A percentile compares a stretch with the other conserved stretches of the same genome.
Evolutionary conservation across 2,113 vertebrate genomes (phyloP).

Genomic region (Gasterosteus nipponicus): DNA sequence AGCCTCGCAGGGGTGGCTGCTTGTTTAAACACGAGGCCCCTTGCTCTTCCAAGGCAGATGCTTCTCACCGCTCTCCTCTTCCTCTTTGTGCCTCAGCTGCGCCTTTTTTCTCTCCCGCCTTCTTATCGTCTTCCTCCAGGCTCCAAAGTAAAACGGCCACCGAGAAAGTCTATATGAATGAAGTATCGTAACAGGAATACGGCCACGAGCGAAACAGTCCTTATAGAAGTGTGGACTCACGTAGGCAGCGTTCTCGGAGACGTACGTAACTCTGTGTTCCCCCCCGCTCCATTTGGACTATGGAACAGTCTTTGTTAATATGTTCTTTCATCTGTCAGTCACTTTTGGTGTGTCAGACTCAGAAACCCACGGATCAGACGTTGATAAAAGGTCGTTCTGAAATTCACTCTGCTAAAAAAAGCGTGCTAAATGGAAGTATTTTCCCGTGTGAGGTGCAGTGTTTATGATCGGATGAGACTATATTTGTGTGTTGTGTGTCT

Average conservation of each 20-base stretch:
- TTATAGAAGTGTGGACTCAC: neutral
- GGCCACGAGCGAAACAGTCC: neutral
- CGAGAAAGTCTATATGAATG: slow-evolving; percentile 6
- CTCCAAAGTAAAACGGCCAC: neutral
- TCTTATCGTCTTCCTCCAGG: slow-evolving; percentile 53
- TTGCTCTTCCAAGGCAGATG: slow-evolving; percentile 16
- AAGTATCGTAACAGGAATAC: neutral
- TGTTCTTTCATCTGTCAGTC: neutral
- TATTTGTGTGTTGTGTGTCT: neutral
- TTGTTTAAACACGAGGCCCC: slow-evolving; percentile 48
- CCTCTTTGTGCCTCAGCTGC: slow-evolving; percentile 83
- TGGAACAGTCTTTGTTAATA: neutral
- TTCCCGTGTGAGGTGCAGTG: slow-evolving; percentile 38
- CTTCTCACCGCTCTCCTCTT: slow-evolving; percentile 88
- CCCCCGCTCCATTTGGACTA: neutral
- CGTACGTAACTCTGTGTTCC: neutral
- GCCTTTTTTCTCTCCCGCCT: slow-evolving; percentile 46
- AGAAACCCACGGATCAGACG: neutral
- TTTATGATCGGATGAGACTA: neutral
- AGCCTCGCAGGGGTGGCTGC: slow-evolving; percentile 45
- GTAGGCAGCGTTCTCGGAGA: slow-evolving; percentile 13
- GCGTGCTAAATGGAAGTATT: slow-evolving; percentile 59
- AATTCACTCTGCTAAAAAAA: neutral
- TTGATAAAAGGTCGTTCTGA: neutral
- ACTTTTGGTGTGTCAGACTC: neutral